A percentile compares a stretch with the other conserved stretches of the same genome.
Conservation (phyloP, 2,888 invertebrate genomes). For the Diloba caeruleocephala region DNA sequence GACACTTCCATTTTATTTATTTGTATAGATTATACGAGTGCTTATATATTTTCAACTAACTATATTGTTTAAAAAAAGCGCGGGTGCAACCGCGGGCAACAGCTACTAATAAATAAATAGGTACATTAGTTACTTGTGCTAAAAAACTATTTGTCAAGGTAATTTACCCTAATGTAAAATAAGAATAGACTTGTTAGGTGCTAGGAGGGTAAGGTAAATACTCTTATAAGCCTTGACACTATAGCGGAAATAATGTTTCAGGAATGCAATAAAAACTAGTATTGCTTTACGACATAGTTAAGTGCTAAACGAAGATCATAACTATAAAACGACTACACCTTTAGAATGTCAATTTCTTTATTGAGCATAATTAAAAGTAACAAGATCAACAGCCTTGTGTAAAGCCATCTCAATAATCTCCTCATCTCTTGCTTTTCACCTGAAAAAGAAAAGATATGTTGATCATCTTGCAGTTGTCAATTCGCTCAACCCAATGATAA, state of each 20-base stretch:
- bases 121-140: no score
- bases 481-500: conserved; percentile 41
- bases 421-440: conserved; percentile 6
- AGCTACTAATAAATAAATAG: no score
- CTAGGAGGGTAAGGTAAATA: neutral
- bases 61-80: no score
- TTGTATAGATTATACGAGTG: no score
- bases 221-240: conserved; percentile 23
- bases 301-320: conserved; percentile 12
- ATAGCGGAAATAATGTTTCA: conserved; percentile 13
- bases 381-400: conserved; percentile 11
- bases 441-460: conserved; percentile 14
- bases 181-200: neutral
- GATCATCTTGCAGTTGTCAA: conserved; percentile 22
- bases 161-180: neutral
- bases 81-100: no score
- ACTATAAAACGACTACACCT: conserved; percentile 10
- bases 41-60: no score
- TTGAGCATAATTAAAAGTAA: conserved; percentile 1
- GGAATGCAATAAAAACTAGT: conserved; percentile 29
- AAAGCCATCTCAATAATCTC: conserved; percentile 6
- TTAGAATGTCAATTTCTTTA: conserved; percentile 10
- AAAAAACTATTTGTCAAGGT: no score
- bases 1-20: no score
- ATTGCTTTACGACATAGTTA: conserved; percentile 20